Base-by-base conservation (phyloP, 2,888 invertebrate species). In the Calameuta pallipes region DNA sequence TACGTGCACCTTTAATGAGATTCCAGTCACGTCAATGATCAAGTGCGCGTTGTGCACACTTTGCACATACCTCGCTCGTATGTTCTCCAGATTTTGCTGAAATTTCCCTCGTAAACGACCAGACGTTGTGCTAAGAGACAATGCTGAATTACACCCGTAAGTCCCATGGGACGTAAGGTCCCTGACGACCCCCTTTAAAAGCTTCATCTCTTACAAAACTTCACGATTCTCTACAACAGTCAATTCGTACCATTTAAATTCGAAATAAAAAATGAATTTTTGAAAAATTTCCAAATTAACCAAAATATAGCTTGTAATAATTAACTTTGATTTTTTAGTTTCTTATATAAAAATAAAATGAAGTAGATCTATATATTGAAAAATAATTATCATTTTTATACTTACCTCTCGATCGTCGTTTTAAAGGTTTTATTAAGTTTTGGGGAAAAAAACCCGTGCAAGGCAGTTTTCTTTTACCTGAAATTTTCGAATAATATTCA, bases 11-110 rank as follows among this genome's bases (percentile, higher is more conserved):
- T 85, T 85, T 85, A 87, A 88, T 87, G 86, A 86, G 85, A 88
- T 88, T 87, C 87, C 76, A 71, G 86, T 86, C 87, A 87, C 87
- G 86, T 86, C 81, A 80, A 41, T 75, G 69, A 83, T 84, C 82
- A 79, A 82, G 81, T 82, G 79, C 77, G 73, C 74, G 35, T 73
- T 68, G 76, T 56, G 37, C 77, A 36, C 71, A 71, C 34, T 71
- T 71, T 31, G 71, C 56, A 56, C 74, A 74, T 12, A 1, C 15
- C 76, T 74, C 73, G 37, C 71, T 34, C 79, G 74, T 73, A 69
- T 80, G 74, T 76, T 75, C 75, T 74, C 76, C 80, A 76, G 70
- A 78, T 81, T 79, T 56, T 56, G 2, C 56, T 56, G 23, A 56
- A 56, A 56, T 56, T 56, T 56, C 56, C 56, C 56, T 56, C 23